A percentile compares a stretch with the other conserved stretches of the same genome.
These are phyloP conservation scores for Hyperopisus bebe DNA, from an alignment of 2,113 vertebrate genomes.

Conservation along the genomic window DNA sequence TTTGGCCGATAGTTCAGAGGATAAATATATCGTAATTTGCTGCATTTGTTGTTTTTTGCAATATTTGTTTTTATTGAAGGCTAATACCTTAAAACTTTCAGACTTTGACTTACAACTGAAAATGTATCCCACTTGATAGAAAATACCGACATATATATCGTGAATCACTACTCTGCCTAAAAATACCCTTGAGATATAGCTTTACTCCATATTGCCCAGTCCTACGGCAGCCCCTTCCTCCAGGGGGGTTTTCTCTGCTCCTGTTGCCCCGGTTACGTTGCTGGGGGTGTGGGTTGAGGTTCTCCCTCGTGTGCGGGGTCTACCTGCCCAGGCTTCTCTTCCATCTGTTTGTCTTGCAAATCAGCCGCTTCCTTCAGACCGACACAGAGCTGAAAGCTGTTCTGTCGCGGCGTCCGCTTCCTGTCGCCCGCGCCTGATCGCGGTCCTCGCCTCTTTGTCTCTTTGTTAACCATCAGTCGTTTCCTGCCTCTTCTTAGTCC, in stretches of 20 bases:
- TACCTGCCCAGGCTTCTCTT: neutral
- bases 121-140: neutral
- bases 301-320: neutral
- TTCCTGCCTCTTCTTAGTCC: neutral
- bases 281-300: neutral
- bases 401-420: neutral
- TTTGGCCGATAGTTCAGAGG: neutral
- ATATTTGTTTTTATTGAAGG: neutral
- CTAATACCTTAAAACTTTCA: neutral
- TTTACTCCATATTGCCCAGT: neutral
- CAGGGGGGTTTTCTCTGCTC: neutral
- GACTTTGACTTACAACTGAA: neutral
- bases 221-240: neutral
- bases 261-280: neutral
- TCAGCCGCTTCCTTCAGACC: neutral
- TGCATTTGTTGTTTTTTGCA: neutral
- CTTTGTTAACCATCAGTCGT: neutral
- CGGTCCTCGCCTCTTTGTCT: neutral
- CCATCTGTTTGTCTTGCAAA: neutral
- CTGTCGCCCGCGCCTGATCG: neutral
- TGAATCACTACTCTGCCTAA: neutral
- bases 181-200: neutral
- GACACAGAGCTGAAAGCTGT: neutral
- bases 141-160: neutral
- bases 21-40: neutral